Evolutionary conservation across 1,140 invertebrate genomes (phyloP).

Genomic region (Ceratina calcarata): DNA sequence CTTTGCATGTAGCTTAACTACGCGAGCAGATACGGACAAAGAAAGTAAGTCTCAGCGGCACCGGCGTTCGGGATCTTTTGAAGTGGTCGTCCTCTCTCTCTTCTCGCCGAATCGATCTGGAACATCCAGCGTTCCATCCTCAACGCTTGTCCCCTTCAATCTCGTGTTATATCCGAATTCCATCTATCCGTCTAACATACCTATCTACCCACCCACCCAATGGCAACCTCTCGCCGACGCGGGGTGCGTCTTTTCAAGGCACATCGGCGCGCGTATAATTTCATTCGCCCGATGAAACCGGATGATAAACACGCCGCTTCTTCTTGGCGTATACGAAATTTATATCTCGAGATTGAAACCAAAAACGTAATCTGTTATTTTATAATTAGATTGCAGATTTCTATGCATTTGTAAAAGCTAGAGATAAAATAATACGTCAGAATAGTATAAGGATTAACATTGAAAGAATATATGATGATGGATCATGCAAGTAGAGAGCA

Average conservation of each 20-base stretch:
- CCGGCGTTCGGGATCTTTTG: conserved; percentile 32
- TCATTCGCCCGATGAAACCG: conserved; percentile 62
- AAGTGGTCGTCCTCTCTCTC: conserved; percentile 28
- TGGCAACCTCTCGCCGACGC: neutral
- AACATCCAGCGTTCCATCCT: conserved; percentile 36
- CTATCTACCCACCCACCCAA: conserved; percentile 8
- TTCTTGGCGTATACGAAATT: conserved; percentile 42
- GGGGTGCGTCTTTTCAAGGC: conserved; percentile 64
- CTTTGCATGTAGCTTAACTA: conserved; percentile 33
- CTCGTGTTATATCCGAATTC: conserved; percentile 47
- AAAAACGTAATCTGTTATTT: too few relatives aligned
- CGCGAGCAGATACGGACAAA: conserved; percentile 38
- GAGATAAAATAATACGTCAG: too few relatives aligned
- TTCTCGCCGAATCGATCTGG: conserved; percentile 42
- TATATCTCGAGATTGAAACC: too few relatives aligned
- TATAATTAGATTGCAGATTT: too few relatives aligned
- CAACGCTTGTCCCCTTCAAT: conserved; percentile 34
- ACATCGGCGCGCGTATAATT: conserved; percentile 71
- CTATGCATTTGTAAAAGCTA: too few relatives aligned
- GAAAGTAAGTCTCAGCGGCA: conserved; percentile 35
- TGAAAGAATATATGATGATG: too few relatives aligned
- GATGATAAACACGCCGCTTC: conserved; percentile 73
- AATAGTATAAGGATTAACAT: too few relatives aligned
- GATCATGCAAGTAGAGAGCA: too few relatives aligned
- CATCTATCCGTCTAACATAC: conserved; percentile 19